phyloP scores from a whole-genome alignment of 2,888 invertebrate species.

The Lasioglossum leucozonium region DNA sequence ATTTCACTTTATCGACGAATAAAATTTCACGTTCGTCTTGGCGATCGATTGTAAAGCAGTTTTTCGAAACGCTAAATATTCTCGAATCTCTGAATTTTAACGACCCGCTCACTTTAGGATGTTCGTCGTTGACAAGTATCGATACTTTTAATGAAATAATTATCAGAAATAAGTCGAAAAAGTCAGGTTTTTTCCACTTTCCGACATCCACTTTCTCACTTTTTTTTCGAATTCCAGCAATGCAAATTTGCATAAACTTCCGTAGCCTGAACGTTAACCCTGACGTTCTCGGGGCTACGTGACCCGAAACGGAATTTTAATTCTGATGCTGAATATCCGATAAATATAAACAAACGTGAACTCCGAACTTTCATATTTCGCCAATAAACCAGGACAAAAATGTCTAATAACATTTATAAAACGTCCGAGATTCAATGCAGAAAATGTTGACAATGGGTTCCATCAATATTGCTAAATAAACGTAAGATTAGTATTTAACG shows the following conservation, averaged over 20 bases:
- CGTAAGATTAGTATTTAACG: too few species aligned
- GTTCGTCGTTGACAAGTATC: background rate
- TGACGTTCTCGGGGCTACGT: background rate
- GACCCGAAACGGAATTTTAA: background rate
- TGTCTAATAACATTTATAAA: background rate
- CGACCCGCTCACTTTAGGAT: background rate
- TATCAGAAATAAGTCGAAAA: background rate
- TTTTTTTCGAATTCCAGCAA: background rate
- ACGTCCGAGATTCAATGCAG: background rate
- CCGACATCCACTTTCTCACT: background rate
- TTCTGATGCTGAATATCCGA: background rate
- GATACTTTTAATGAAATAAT: background rate
- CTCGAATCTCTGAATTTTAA: background rate
- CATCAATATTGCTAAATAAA: too few species aligned
- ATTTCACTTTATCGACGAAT: background rate
- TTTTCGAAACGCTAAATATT: too few species aligned
- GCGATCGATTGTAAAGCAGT: too few species aligned
- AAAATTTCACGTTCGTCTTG: background rate
- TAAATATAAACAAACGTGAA: background rate
- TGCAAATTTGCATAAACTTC: background rate
- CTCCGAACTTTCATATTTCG: background rate
- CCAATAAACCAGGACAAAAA: accelerated
- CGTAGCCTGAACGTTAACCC: background rate
- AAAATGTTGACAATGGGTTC: background rate
- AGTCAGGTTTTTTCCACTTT: background rate